Evolutionary conservation across 2,888 invertebrate genomes (phyloP), one percentile per base, ranked within the genome.

Genomic region (Noctua comes): DNA sequence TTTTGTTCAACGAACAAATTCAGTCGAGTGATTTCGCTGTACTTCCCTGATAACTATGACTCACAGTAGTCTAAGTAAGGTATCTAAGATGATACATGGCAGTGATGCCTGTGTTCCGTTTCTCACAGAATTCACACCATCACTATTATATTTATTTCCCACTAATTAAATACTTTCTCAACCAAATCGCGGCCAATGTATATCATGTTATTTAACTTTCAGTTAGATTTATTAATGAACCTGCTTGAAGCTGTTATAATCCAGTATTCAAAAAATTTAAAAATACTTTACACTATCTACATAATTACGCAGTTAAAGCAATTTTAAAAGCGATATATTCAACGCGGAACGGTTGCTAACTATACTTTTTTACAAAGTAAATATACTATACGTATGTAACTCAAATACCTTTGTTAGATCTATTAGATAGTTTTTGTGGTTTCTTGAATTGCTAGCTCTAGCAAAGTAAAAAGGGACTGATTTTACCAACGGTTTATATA

Each of bases 1-100:
- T 66, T 86, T 82, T 82, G 65, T 84, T 75, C 51, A 81, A 68
- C 68, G n/a, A 79, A 81, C 57, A 80, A 84, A 81, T 77, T 78
- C 72, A 82, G 83, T 64, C 73, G 73, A 80, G 62, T 73, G 69
- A 77, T 77, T 88, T 40, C n/a, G 51, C 65, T 77, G 62, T 70
- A 80, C 78, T 80, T 77, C 78, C 66, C 40, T 80, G 76, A 64
- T 31, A 31, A 31, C 7, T 69, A 68, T 84, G 76, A 87, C 21
- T 84, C 77, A 86, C 51, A 36, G 68, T 76, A 36, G 27, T 43
- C n/a, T 51, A 65, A 31, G 46, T 40, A 54, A 64, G 36, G 54
- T 73, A 70, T 68, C 71, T 69, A 43, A 70, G 59, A 85, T 68
- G 70, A 71, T 73, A 66, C 66, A 66, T 51, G 51, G 21, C 36